Evolutionary conservation across 2,888 invertebrate species (phyloP), one percentile per base, ranked within the genome.

Genomic region (Selenia dentaria): DNA sequence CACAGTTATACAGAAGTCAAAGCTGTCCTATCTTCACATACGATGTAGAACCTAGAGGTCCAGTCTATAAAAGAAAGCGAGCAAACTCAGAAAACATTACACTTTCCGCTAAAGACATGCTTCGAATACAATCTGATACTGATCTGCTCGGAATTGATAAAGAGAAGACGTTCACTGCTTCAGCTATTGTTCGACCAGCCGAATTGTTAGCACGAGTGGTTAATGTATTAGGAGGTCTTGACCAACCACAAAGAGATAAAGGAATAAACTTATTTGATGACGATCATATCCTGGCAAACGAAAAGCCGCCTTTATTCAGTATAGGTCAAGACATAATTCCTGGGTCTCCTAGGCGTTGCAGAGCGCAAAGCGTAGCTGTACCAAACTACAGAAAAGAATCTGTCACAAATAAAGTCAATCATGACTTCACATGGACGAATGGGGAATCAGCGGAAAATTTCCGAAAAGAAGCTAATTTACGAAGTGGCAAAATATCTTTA

Each of bases 131-230:
- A 54, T 96, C 96, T 0, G 96, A 97, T 61, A 94, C 95, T 0
- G 96, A 96, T 76, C 85, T 97, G 29, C 92, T 94, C 47, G 92
- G 94, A 27, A 96, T 96, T 54, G 96, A 97, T 73, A 94, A 94
- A 64, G 94, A 94, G 57, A 94, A 94, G 51, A 96, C 96, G 0
- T 95, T 95, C 68, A 93, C 93, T 11, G 92, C 93, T 0, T 93
- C 94, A 51, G 94, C 94, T 6, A 92, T 95, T 55, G 92, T 96
- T 0, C 94, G 95, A 64, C 95, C 96, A 4, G 94, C 94, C 3
- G 95, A 96, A 67, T 74, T 97, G 1, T 74, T 96, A 40, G 94
- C 95, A 0, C 93, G 95, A 71, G 94, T 97, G 28, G 96, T 96
- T 0, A 94, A 95, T 62, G 95, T 96, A 6, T 78, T 96, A 44